These are phyloP conservation scores for Artibeus jamaicensis DNA, from an alignment of 2,797 vertebrate genomes.

Conservation along the genomic window DNA sequence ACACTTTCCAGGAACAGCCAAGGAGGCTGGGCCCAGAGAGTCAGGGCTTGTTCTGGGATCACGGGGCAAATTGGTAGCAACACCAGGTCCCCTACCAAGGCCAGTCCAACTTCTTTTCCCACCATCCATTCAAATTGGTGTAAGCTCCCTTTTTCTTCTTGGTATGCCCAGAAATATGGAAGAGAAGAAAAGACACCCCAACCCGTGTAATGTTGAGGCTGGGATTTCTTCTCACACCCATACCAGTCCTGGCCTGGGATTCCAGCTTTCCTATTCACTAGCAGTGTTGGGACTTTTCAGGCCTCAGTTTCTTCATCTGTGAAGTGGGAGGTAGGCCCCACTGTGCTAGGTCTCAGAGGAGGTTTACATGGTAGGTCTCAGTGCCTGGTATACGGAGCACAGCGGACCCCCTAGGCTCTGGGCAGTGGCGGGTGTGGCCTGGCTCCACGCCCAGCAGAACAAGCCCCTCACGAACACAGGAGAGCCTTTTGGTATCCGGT, in stretches of 20 bases:
- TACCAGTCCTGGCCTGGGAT: neutral
- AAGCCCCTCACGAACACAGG: neutral
- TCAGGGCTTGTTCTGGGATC: neutral
- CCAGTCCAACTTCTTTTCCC: neutral
- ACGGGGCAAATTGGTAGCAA: neutral
- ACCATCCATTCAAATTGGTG: neutral
- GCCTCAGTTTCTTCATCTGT: neutral
- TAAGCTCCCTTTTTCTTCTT: neutral
- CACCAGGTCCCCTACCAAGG: neutral
- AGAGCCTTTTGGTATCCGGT: neutral
- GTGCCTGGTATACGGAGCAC: neutral
- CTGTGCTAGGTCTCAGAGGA: neutral
- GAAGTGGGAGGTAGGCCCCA: neutral
- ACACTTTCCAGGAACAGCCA: too few relatives aligned
- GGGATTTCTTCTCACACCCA: neutral
- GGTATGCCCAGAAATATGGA: neutral
- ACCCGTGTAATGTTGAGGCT: neutral
- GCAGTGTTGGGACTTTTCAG: neutral
- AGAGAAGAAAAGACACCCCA: neutral
- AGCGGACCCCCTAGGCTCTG: accelerated
- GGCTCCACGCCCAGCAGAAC: neutral
- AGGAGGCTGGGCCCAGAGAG: too few relatives aligned
- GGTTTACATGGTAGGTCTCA: too few relatives aligned
- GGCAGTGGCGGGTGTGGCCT: accelerated
- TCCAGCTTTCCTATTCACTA: neutral